Evolutionary conservation across 2,797 vertebrate species (phyloP), one percentile per base, ranked within the genome.

Genomic region (Ispidina picta): DNA sequence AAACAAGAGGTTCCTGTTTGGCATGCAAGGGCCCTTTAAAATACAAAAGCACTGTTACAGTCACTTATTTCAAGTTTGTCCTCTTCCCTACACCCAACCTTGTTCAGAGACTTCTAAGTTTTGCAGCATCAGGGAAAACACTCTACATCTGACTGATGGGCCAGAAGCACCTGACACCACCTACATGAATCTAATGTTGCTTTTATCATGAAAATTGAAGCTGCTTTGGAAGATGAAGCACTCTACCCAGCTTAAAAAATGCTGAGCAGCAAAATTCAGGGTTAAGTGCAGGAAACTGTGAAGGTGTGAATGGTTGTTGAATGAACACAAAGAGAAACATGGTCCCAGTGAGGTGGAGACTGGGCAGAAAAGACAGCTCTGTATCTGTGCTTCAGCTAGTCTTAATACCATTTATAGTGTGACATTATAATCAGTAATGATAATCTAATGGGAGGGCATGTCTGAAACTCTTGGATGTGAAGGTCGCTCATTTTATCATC

Each of bases 1-100:
- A 91, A 92, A 91, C 92, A 77, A 93, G 91, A 90, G 83, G 75
- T 68, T 95, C 89, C 83, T 80, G 91, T 92, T 77, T 59, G 72
- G 43, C 64, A 33, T 37, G 89, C 54, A 68, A 65, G 62, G 33
- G 49, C 54, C 39, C 58, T 92, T 90, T 77, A 59, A 88, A 94
- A 83, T 20, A 93, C 41, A 60, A 68, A 76, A 82, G 49, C 37
- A 21, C 56, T 60, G 39, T 65, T 75, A 31, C 43, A 86, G 78
- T 79, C 81, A 77, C 26, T 88, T n/a, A n/a, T 48, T 82, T 78
- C 4, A 1, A 80, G 33, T 52, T 79, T 64, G 25, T 68, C 68
- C 46, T 72, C 52, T 73, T 93, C 48, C 64, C 43, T 62, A 7
- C 33, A 43, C 54, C n/a, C 37, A 28, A 20, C 62, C 59, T 59